Percentiles rank a stretch among this genome's conserved stretches.
Evolutionary conservation across 2,797 vertebrate genomes (phyloP).

Genomic region (Onychomys arenicola): DNA sequence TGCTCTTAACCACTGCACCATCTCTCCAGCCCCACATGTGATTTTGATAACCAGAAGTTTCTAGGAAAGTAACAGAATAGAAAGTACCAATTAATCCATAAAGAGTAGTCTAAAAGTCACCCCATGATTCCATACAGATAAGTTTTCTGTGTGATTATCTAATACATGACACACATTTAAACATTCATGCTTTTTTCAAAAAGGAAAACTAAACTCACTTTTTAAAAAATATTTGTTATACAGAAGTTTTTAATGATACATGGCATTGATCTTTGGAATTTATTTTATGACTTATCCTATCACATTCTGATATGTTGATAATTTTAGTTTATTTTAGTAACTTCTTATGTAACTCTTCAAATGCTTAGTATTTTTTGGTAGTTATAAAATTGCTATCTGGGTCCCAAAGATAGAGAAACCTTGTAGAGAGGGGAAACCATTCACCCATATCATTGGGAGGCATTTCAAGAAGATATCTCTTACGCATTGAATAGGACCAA

Average conservation of each 20-base stretch:
- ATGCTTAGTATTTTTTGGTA: background rate
- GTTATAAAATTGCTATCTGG: background rate
- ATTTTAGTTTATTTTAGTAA: slow-evolving; percentile 1
- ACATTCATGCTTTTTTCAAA: slow-evolving; percentile 36
- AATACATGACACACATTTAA: background rate
- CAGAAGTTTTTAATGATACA: background rate
- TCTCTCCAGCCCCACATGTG: no score
- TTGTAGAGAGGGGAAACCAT: background rate
- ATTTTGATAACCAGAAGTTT: slow-evolving; percentile 18
- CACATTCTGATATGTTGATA: background rate
- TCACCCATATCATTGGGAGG: background rate
- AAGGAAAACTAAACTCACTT: background rate
- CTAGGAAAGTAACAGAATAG: background rate
- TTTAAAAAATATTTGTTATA: background rate
- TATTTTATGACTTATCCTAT: background rate
- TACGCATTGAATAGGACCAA: background rate
- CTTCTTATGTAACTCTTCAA: background rate
- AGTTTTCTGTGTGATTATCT: background rate
- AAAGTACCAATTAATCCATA: background rate
- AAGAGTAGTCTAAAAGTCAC: slow-evolving; percentile 13
- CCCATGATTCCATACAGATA: background rate
- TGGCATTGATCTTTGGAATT: background rate
- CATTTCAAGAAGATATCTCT: background rate
- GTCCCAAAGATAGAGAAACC: background rate
- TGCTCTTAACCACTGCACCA: no score